Evolutionary conservation across 2,113 vertebrate genomes (phyloP), one percentile per base, ranked within the genome.

Genomic region (Sylvia atricapilla): DNA sequence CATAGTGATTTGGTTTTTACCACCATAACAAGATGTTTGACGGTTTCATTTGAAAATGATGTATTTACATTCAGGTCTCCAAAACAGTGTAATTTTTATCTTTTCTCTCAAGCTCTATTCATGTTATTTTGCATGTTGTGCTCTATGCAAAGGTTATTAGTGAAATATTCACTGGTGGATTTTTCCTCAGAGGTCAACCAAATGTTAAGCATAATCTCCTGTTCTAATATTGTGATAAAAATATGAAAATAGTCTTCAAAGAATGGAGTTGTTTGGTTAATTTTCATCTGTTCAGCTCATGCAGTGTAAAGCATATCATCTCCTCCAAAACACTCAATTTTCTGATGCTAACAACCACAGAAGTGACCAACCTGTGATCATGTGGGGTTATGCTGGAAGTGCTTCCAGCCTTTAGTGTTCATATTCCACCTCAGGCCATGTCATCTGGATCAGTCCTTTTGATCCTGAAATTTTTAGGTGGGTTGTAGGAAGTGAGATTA

Each of bases 21-120:
- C 88, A 93, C 92, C 79, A 96, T 83, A 85, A 96, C 94, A 96
- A 96, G 85, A 95, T 93, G 72, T 93, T 94, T 94, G 75, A 94
- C 85, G 64, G 79, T 96, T 97, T 95, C 94, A 96, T 96, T 95
- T 97, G 95, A 95, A 96, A 97, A 96, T 96, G 78, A 94, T 95
- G 81, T 95, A 96, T 97, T 97, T 97, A 94, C 87, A 60, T 86
- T 92, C 0, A 0, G 31, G n/a, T 1, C 80, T 95, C 87, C 68
- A 52, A 91, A 94, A 95, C 87, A 90, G 90, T 79, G 78, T 94
- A 93, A 94, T 94, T 93, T 95, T 87, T 56, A 70, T 95, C 79
- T 59, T 79, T 88, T 83, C 33, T 88, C 23, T 80, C 60, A 52
- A 80, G 37, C 63, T 62, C 27, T 91, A 5, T 84, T 87, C 24